A percentile compares a stretch with the other conserved stretches of the same genome.
Conservation (phyloP, 2,888 invertebrate species). For the Synanthedon myopaeformis region DNA sequence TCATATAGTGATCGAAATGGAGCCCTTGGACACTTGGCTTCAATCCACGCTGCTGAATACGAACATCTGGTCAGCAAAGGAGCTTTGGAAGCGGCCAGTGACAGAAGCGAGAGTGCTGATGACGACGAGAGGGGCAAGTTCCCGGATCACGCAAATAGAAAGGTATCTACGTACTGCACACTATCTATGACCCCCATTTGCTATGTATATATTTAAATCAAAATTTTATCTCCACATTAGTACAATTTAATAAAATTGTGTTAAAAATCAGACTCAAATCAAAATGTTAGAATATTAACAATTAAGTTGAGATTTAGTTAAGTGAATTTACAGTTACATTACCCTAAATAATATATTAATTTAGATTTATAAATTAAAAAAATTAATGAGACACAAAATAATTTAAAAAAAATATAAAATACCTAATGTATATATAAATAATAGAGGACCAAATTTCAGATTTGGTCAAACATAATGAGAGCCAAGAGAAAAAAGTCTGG, state of each 20-base stretch:
- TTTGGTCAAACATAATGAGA: too few relatives aligned
- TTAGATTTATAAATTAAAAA: too few relatives aligned
- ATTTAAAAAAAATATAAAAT: too few relatives aligned
- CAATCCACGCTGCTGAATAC: conserved; percentile 82
- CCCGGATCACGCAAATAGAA: conserved; percentile 88
- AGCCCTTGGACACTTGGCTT: conserved; percentile 84
- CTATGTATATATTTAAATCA: background rate
- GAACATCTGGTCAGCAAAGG: conserved; percentile 86
- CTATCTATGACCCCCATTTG: background rate
- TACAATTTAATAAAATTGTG: background rate
- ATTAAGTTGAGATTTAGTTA: too few relatives aligned
- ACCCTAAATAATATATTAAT: too few relatives aligned
- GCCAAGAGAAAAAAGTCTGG: too few relatives aligned
- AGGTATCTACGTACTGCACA: conserved; percentile 62
- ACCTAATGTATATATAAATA: too few relatives aligned
- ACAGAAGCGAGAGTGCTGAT: conserved; percentile 74
- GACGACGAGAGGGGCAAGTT: conserved; percentile 82
- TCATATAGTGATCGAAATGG: conserved; percentile 84
- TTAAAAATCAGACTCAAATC: too few relatives aligned
- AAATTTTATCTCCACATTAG: background rate
- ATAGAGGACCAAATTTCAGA: too few relatives aligned
- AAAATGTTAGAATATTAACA: too few relatives aligned
- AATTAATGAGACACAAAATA: too few relatives aligned
- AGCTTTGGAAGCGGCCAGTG: conserved; percentile 71
- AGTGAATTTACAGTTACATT: too few relatives aligned